Evolutionary conservation across 2,113 vertebrate species (phyloP), one percentile per base, ranked within the genome.

Genomic region (Scortum barcoo): DNA sequence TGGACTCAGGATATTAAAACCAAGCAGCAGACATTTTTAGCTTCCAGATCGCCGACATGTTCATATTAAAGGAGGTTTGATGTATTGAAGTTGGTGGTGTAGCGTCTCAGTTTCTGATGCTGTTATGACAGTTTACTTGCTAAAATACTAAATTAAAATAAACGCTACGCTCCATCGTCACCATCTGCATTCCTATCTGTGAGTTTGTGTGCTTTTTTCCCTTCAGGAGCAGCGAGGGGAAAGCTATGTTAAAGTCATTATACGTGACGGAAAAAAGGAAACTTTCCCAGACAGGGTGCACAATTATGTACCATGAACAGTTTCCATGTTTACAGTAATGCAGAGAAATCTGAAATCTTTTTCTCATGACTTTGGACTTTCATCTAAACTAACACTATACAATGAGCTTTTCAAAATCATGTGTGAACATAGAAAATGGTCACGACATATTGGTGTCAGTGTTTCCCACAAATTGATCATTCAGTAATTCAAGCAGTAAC

Each of bases 181-280:
- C 53, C 16, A 36, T 62, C 26, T 28, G 62, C 13, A 26, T 17
- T 46, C 1, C 14, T 46, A 14, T 58, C 28, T 33, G 51, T 51
- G 42, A 57, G 65, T 56, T 24, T 72, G 67, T 72, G 69, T 24
- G 22, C 0, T 3, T 24, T 36, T 7, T n/a, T 46, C 63, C 24
- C 9, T 11, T 28, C 4, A 50, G 46, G 5, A 28, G 56, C 46
- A 58, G 16, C 24, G 6, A 6, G 4, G 57, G 46, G 57, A 26
- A 50, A 51, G 26, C 24, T 51, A 67, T 67, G 85, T 78, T 83
- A 46, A 78, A 79, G 76, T 79, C 36, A 76, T 83, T 54, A 62
- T 11, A 56, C 53, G n/a, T n/a, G n/a, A 40, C 46, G 14, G 42
- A 78, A 54, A 26, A 62, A 54, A 68, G 17, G 44, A 74, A 74